These are phyloP conservation scores for Phortica magna DNA, from an alignment of 2,888 invertebrate species.

Conservation along the genomic window DNA sequence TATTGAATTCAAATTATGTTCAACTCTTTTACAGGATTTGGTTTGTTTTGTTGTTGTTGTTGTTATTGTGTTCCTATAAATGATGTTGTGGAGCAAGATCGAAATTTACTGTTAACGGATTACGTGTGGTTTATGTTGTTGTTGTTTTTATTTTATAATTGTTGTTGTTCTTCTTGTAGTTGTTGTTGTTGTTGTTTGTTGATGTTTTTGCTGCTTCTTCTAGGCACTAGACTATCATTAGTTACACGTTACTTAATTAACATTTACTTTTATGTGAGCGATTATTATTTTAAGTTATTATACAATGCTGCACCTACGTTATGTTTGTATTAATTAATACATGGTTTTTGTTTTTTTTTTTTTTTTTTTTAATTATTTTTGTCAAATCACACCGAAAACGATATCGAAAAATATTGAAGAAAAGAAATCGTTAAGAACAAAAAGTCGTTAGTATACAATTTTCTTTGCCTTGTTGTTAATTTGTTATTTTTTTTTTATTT, in stretches of 20 bases:
- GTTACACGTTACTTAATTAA: neutral
- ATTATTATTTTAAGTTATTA: neutral
- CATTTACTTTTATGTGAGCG: neutral
- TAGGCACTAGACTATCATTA: neutral
- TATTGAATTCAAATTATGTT: neutral
- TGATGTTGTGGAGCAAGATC: neutral
- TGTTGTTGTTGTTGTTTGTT: slow-evolving; percentile 8
- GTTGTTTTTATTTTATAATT: neutral
- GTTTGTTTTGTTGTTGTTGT: slow-evolving; percentile 1
- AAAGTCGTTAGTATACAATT: neutral
- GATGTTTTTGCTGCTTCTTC: neutral
- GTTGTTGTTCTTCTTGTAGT: slow-evolving; percentile 11
- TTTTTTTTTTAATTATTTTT: neutral
- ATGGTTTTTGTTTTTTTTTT: neutral
- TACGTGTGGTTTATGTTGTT: neutral
- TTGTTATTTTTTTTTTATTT: neutral
- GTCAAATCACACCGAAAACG: neutral
- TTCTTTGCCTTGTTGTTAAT: neutral
- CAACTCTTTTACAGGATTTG: neutral
- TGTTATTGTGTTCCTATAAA: neutral
- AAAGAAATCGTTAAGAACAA: neutral
- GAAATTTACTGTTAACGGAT: neutral
- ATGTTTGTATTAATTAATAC: neutral
- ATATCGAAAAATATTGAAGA: neutral
- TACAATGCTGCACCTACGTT: slow-evolving; percentile 19